Base-by-base conservation (phyloP, 2,888 invertebrate species). In the Graphium colonna region DNA sequence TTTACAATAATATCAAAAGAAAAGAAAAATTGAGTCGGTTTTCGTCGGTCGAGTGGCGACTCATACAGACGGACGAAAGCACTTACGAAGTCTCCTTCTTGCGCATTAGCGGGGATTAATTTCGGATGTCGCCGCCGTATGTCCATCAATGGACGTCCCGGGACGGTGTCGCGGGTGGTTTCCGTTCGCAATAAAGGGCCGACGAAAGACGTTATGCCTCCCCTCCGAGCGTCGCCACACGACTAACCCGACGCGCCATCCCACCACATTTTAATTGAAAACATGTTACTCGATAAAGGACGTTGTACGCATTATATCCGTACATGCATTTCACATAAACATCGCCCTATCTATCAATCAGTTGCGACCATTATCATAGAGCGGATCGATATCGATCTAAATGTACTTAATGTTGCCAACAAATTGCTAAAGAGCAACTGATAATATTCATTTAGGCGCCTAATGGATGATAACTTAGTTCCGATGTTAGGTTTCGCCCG, bases 161-260 rank as follows among this genome's bases (percentile, higher is more conserved):
- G 69, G 65, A 68, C 67, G 71, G 73, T 71, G n/a, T 68, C 70
- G 67, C 61, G 61, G 60, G 68, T 75, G 75, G 77, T 78, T 82
- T 85, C 84, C 84, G 84, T 78, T 84, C 64, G 82, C 79, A 85
- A 83, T 84, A 83, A 84, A 79, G 75, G 70, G 59, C 62, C 65
- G 81, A 71, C 64, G 82, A 80, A 68, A 73, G 77, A 82, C 81
- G 82, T 85, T 81, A 84, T 80, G 68, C 54, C 38, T 45, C 45
- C 40, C 49, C 18, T 33, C 31, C 41, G 31, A 28, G 3, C 13
- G 44, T 46, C n/a, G 40, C 48, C 50, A 47, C 44, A 26, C 16
- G 42, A 52, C 42, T 40, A 45, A 51, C 45, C 44, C 17, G n/a
- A 46, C 38, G 16, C 38, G 16, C 48, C 43, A 36, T 31, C 38